Conservation (phyloP, 2,113 vertebrate species). For the Erythrocercus mccallii region DNA sequence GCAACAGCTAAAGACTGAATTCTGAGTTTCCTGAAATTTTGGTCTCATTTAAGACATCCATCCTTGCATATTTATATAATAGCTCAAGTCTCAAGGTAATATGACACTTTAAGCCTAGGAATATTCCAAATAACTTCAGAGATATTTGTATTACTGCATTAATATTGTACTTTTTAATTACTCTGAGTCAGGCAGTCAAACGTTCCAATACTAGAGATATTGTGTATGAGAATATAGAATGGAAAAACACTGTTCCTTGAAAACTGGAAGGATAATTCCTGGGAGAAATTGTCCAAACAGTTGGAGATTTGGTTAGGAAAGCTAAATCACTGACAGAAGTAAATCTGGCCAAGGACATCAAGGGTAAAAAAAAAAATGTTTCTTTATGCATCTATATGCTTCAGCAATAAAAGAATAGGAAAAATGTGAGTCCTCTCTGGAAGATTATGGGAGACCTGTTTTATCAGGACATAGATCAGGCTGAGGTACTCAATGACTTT, state of each 20-base stretch:
- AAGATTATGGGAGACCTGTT: not conserved
- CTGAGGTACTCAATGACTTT: not conserved
- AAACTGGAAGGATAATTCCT: not conserved
- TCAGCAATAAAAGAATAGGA: not conserved
- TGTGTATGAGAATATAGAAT: not conserved
- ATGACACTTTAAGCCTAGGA: not conserved
- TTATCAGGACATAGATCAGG: not conserved
- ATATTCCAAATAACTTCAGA: not conserved
- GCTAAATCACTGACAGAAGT: not conserved
- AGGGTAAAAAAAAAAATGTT: not conserved
- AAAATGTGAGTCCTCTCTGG: not conserved
- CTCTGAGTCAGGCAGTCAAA: not conserved
- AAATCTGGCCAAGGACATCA: not conserved
- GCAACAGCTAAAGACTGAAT: not conserved
- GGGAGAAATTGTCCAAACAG: not conserved
- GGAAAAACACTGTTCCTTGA: not conserved
- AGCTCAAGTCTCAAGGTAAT: not conserved
- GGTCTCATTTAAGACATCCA: not conserved
- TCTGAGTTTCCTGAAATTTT: not conserved
- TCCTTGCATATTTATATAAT: not conserved
- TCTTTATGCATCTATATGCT: not conserved
- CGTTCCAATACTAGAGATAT: not conserved
- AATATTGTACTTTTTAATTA: not conserved
- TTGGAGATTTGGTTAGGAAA: not conserved
- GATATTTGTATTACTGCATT: not conserved